These are phyloP conservation scores for Garra rufa DNA, from an alignment of 2,113 vertebrate species.

Conservation along the genomic window DNA sequence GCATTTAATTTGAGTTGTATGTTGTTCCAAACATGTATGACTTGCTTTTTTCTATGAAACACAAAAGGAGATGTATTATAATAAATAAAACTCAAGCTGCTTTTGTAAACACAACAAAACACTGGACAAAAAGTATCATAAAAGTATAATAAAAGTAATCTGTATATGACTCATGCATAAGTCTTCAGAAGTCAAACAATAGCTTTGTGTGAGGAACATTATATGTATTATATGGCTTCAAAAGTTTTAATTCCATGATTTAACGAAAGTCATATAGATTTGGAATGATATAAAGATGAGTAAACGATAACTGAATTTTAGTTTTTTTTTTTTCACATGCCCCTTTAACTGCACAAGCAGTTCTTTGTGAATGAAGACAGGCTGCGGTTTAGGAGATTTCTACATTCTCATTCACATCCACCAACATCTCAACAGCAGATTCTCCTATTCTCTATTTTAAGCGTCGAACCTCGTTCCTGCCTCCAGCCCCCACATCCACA, in stretches of 20 bases:
- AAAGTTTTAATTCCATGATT: no score
- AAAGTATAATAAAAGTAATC: not conserved
- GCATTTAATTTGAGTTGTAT: not conserved
- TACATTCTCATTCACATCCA: conserved; percentile 49
- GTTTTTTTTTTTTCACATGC: not conserved
- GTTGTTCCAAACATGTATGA: not conserved
- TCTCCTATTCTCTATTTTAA: conserved; percentile 59
- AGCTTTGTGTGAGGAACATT: not conserved
- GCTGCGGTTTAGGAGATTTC: conserved; percentile 47
- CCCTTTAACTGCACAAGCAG: conserved; percentile 4
- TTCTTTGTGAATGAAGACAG: conserved; percentile 52
- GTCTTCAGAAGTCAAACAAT: not conserved
- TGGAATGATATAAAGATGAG: not conserved
- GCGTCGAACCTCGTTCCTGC: conserved; percentile 45
- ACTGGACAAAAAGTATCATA: not conserved
- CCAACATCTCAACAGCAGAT: conserved; percentile 37
- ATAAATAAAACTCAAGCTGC: not conserved
- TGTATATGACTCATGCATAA: not conserved
- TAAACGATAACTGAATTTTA: not conserved
- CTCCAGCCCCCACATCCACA: conserved; percentile 53
- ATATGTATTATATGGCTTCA: no score
- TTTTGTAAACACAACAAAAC: not conserved
- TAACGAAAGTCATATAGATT: not conserved
- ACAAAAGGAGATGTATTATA: not conserved
- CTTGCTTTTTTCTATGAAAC: not conserved